Base-by-base conservation (phyloP, 1,140 invertebrate genomes). In the Sminthurinus signatus region DNA sequence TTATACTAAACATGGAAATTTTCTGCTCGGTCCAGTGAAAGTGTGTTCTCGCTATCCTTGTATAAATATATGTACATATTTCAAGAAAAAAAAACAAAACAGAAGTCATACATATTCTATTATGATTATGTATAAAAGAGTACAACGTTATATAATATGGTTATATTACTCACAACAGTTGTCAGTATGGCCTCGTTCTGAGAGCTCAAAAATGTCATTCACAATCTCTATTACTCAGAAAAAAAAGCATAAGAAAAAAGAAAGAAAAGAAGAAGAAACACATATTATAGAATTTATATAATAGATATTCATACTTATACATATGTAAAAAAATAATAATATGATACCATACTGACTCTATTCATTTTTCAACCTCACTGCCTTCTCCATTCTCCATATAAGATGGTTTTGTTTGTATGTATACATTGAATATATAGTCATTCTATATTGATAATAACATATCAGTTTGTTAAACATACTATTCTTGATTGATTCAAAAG, bases 1-100 rank as follows among this genome's bases (percentile, higher is more conserved):
- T 36, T 36, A 36, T 15, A 36, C 5, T 8, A 5, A 8, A 15
- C 15, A 52, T 3, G 50, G 25, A 52, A 29, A 62, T 63, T n/a
- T n/a, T 67, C 64, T 65, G 60, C 64, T 65, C 61, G 65, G 65
- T 67, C 65, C 65, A 67, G 60, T 63, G 31, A 67, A 67, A 62
- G 65, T 67, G n/a, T n/a, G 65, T 67, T 67, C 65, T 67, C 65
- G 62, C 31, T 52, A 52, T 52, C 43, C 31, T 36, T 56, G n/a
- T n/a, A n/a, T n/a, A n/a, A n/a, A n/a, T n/a, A n/a, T n/a, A n/a
- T n/a, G n/a, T n/a, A n/a, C n/a, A n/a, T n/a, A n/a, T n/a, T n/a
- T n/a, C n/a, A n/a, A n/a, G n/a, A n/a, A n/a, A n/a, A 52, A 52
- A 27, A 52, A 52, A n/a, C 5, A 46, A 46, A 21, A 19, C 19